These are phyloP conservation scores for Aphodius sticticus DNA, from an alignment of 2,888 invertebrate genomes.

Conservation along the genomic window DNA sequence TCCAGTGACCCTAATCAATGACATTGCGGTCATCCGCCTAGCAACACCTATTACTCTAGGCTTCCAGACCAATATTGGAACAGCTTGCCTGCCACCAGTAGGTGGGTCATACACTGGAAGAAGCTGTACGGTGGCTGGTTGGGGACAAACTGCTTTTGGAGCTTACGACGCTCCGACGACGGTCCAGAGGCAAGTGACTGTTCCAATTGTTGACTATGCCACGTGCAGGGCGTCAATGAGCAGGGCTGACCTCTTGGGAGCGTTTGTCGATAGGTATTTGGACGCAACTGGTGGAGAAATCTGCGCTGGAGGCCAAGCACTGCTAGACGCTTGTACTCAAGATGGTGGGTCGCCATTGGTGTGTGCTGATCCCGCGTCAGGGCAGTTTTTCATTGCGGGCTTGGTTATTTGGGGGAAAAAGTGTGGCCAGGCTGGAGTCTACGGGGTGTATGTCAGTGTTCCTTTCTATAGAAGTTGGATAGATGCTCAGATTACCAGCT, in stretches of 20 bases:
- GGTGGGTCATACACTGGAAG: constrained; percentile 44
- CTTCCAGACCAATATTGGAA: constrained; percentile 63
- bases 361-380: constrained; percentile 61
- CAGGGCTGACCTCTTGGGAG: constrained; percentile 46
- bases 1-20: constrained; percentile 73
- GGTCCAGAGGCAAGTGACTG: constrained; percentile 78
- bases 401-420: constrained; percentile 79
- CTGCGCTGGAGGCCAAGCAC: constrained; percentile 55
- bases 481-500: constrained; percentile 50
- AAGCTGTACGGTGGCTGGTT: constrained; percentile 79
- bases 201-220: constrained; percentile 71
- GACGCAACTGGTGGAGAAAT: constrained; percentile 51
- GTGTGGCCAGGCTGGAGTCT: constrained; percentile 74
- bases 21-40: constrained; percentile 77
- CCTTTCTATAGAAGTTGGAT: constrained; percentile 75
- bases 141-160: constrained; percentile 83
- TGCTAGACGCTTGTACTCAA: constrained; percentile 58
- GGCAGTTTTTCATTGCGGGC: constrained; percentile 70
- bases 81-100: constrained; percentile 68
- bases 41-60: constrained; percentile 50
- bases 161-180: constrained; percentile 59
- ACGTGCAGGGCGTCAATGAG: constrained; percentile 55
- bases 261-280: constrained; percentile 52
- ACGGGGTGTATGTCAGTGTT: constrained; percentile 82
- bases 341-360: constrained; percentile 79